These are phyloP conservation scores for Nansenia antarctica DNA, from an alignment of 2,113 vertebrate species.

Conservation along the genomic window DNA sequence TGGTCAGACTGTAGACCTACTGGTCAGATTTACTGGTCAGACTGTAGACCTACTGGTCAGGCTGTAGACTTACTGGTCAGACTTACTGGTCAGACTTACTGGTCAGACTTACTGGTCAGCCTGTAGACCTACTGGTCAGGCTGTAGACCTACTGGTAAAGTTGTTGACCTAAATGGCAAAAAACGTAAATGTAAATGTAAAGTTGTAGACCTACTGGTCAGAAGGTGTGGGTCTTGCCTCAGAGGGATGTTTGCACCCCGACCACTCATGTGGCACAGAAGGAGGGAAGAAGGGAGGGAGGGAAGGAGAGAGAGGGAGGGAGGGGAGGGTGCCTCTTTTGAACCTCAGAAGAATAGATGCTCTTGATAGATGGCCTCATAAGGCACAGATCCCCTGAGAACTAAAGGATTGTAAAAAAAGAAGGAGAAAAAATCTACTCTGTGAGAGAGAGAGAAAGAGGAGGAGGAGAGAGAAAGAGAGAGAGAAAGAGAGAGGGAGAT, in stretches of 20 bases:
- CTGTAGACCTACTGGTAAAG: no score
- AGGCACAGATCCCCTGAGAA: constrained; percentile 11
- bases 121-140: not conserved
- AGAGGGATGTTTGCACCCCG: not conserved
- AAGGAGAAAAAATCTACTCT: not conserved
- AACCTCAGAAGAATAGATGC: not conserved
- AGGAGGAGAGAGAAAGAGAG: not conserved
- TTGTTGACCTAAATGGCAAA: no score
- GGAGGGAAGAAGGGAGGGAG: no score
- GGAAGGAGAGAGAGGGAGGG: no score
- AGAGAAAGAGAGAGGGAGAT: not conserved
- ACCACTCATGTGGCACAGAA: constrained; percentile 1
- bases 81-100: no score
- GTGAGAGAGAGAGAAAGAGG: not conserved
- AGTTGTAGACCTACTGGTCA: no score
- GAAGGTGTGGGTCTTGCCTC: no score
- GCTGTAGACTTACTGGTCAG: no score
- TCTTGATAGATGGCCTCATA: constrained; percentile 18
- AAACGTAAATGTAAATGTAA: no score
- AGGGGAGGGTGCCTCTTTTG: not conserved
- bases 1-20: no score
- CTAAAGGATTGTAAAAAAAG: constrained; percentile 2
- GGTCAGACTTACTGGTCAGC: not conserved
- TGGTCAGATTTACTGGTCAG: not conserved
- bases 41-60: not conserved